Evolutionary conservation across 92 coral and sea anemone species (phyloP).

Genomic region (Epizoanthus illoricatus): DNA sequence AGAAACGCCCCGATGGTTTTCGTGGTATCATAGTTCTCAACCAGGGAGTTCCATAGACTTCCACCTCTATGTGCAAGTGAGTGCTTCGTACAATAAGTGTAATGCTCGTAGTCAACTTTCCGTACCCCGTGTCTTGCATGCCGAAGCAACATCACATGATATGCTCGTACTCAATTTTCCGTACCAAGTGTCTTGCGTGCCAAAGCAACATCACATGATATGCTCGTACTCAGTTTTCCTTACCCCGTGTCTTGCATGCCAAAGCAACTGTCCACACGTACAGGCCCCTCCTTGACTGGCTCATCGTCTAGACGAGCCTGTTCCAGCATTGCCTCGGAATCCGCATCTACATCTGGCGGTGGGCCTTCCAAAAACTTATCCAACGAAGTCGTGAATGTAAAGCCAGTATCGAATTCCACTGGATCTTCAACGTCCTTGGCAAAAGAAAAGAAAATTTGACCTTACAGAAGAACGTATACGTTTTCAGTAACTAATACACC

Average conservation of each 20-base stretch:
- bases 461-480: no score
- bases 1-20: no score
- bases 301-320: constrained; percentile 67
- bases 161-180: not conserved
- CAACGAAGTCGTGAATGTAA: constrained; percentile 49
- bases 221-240: not conserved
- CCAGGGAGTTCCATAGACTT: no score
- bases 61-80: no score
- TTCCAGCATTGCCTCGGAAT: constrained; percentile 72
- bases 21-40: no score
- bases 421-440: constrained; percentile 61
- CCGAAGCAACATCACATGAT: constrained; percentile 55
- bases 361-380: constrained; percentile 67
- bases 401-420: constrained; percentile 64
- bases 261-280: constrained; percentile 68
- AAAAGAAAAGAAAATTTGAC: no score
- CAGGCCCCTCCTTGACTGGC: constrained; percentile 44
- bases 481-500: no score
- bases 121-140: constrained; percentile 71
- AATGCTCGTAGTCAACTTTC: no score
- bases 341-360: constrained; percentile 63
- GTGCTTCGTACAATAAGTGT: no score
- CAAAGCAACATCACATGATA: constrained; percentile 41
- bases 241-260: constrained; percentile 72
- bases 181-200: constrained; percentile 69